Percentiles rank a stretch among this genome's conserved stretches.
Evolutionary conservation across 2,797 vertebrate genomes (phyloP).

Genomic region (Benthosema pterotum): DNA sequence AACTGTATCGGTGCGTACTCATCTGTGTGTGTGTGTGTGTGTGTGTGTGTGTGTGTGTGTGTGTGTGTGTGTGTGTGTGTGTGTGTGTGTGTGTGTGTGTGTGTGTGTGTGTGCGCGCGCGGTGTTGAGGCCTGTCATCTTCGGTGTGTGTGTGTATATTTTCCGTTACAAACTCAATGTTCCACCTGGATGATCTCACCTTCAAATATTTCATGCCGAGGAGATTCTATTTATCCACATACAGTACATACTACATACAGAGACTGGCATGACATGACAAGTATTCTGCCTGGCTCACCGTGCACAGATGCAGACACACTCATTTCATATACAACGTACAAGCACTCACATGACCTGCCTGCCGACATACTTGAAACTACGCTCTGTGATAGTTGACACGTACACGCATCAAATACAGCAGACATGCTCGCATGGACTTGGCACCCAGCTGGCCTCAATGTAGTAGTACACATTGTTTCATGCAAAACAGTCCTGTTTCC

Average conservation of each 20-base stretch:
- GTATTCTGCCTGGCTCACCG: no score
- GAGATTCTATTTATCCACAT: constrained; percentile 48
- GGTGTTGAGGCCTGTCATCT: constrained; percentile 29
- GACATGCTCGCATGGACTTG: no score
- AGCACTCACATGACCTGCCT: no score
- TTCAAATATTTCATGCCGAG: constrained; percentile 76
- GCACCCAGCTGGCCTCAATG: no score
- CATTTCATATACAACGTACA: constrained; percentile 13
- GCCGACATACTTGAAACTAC: no score
- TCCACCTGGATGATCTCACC: constrained; percentile 66
- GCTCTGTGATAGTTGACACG: no score
- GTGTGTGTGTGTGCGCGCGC: background rate
- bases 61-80: background rate
- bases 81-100: constrained; percentile 9
- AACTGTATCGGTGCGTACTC: constrained; percentile 1
- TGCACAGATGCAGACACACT: constrained; percentile 1
- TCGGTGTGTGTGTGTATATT: constrained; percentile 6
- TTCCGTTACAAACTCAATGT: constrained; percentile 42
- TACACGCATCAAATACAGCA: no score
- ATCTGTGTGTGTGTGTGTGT: background rate
- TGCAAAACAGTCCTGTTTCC: no score
- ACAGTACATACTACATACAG: constrained; percentile 10
- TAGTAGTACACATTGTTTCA: no score
- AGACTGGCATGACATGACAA: constrained; percentile 10
- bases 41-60: background rate